Evolutionary conservation across 2,888 invertebrate genomes (phyloP).

Genomic region (Brachypalpus laphriformis): DNA sequence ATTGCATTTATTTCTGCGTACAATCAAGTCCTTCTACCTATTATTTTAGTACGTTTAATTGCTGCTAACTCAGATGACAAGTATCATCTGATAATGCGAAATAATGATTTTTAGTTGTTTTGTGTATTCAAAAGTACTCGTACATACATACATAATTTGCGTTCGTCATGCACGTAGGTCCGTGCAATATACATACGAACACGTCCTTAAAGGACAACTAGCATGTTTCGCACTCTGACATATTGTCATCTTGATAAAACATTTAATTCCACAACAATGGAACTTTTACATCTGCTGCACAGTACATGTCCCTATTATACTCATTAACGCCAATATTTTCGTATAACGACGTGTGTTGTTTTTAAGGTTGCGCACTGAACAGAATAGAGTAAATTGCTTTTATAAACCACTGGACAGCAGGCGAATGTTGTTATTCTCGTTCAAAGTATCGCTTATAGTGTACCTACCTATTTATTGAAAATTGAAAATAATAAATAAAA

Average conservation of each 20-base stretch:
- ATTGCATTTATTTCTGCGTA: not conserved
- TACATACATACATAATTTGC: not conserved
- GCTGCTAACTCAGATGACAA: constrained; percentile 21
- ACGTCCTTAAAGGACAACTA: constrained; percentile 36
- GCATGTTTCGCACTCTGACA: constrained; percentile 18
- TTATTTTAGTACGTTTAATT: constrained; percentile 32
- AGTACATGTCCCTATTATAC: constrained; percentile 10
- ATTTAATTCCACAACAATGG: constrained; percentile 9
- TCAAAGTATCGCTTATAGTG: constrained; percentile 22
- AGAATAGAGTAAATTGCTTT: constrained; percentile 3
- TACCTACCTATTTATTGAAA: not conserved
- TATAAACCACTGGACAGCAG: constrained; percentile 15
- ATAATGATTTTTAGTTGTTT: not conserved
- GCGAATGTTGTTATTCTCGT: constrained; percentile 15
- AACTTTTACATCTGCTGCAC: not conserved
- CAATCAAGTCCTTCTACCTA: not conserved
- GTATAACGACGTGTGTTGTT: constrained; percentile 39
- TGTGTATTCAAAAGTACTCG: not conserved
- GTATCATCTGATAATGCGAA: constrained; percentile 24
- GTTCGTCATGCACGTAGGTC: not conserved
- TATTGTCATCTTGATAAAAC: constrained; percentile 52
- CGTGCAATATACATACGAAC: not conserved
- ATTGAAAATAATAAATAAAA: not conserved
- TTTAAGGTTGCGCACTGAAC: not conserved
- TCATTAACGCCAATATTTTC: constrained; percentile 13